Evolutionary conservation across 2,888 invertebrate genomes (phyloP).

Genomic region (Caenorhabditis sinica): DNA sequence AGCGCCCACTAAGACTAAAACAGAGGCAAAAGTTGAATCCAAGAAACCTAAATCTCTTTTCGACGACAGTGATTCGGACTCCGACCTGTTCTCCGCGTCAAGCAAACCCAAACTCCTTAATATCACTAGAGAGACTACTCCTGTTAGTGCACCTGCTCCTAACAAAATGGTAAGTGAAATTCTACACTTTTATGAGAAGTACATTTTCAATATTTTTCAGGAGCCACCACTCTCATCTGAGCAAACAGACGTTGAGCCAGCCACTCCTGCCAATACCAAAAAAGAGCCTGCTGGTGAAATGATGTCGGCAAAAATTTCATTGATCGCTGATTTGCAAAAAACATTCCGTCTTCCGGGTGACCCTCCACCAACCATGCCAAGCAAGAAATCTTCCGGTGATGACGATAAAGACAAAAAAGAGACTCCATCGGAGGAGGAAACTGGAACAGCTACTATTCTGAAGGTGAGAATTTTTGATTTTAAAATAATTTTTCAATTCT

Average conservation of each 20-base stretch:
- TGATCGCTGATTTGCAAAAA: conserved; percentile 29
- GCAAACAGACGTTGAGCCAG: background rate
- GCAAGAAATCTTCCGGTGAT: background rate
- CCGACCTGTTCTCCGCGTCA: conserved; percentile 16
- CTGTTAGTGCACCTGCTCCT: background rate
- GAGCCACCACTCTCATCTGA: conserved; percentile 1
- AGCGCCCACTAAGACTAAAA: background rate
- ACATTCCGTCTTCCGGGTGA: conserved; percentile 15
- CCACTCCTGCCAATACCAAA: background rate
- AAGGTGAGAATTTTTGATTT: conserved; percentile 1
- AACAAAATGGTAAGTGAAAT: background rate
- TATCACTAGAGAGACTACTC: background rate
- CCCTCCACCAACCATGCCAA: background rate
- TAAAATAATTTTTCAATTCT: too few relatives aligned
- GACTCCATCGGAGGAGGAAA: background rate
- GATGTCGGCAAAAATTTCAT: conserved; percentile 27
- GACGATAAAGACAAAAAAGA: too few relatives aligned
- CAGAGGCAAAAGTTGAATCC: background rate
- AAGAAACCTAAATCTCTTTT: conserved; percentile 32
- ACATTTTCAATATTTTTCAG: conserved; percentile 15
- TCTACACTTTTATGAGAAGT: too few relatives aligned
- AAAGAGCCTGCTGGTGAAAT: conserved; percentile 1
- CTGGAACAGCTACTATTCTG: background rate
- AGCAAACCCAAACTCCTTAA: conserved; percentile 8
- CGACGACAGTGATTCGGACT: conserved; percentile 53